These are phyloP conservation scores for Siniperca obscura DNA, from an alignment of 2,797 vertebrate species.

Conservation along the genomic window DNA sequence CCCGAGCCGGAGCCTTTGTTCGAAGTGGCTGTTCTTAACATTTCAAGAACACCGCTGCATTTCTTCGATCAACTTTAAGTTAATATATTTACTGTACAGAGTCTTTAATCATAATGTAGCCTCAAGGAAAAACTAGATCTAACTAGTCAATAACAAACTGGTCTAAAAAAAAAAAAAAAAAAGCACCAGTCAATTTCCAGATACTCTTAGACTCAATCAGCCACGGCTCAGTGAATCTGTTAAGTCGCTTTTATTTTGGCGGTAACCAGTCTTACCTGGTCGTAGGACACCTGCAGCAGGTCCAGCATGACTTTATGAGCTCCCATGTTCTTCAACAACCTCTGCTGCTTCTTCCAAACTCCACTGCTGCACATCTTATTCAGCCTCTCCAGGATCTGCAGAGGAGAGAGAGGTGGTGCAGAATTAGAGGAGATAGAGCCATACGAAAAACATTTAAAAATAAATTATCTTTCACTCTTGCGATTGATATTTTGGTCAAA, in stretches of 20 bases:
- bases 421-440: background rate
- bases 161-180: too few species aligned
- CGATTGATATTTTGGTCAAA: too few species aligned
- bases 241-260: background rate
- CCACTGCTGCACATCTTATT: slow-evolving; percentile 96
- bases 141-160: background rate
- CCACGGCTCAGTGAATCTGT: background rate
- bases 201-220: background rate
- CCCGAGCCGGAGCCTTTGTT: background rate
- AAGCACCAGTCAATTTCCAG: background rate
- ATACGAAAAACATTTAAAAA: background rate
- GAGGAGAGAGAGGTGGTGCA: background rate
- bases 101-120: background rate
- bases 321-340: slow-evolving; percentile 97
- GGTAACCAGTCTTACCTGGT: slow-evolving; percentile 58
- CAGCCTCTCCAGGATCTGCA: slow-evolving; percentile 92
- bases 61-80: too few species aligned
- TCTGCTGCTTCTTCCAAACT: slow-evolving; percentile 97
- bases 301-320: slow-evolving; percentile 99
- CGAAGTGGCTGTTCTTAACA: background rate
- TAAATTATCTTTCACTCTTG: too few species aligned
- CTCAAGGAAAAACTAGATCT: background rate
- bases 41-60: background rate
- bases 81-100: background rate
- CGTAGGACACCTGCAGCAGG: slow-evolving; percentile 93